Base-by-base conservation (phyloP, 1,140 invertebrate species). In the Sweltsa coloradensis region DNA sequence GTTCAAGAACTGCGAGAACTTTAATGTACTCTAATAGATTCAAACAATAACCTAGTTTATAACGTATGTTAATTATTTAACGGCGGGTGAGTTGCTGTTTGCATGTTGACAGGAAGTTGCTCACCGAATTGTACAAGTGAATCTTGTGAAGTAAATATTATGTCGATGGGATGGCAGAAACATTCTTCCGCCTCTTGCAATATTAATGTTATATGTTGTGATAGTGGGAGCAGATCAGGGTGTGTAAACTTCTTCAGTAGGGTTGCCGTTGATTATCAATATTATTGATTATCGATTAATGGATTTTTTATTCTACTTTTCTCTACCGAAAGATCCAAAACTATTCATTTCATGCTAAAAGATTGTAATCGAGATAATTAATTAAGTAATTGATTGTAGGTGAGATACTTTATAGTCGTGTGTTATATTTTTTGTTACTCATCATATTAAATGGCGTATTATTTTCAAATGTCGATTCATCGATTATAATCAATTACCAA, bases 1-100 rank as follows among this genome's bases (percentile, higher is more conserved):
- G 65, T 88, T 89, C 65, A 89, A 89, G 65, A 86, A 89, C 65
- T 90, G 86, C 70, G 87, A 89, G 70, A 89, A 90, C 57, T 70
- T 90, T 29, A 79, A 89, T 58, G 83, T 88, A 53, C 72, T 89
- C 55, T 85, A 79, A 77, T 62, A 51, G 22, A 31, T 26, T 37
- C 13, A 31, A 44, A 24, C 24, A 44, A 24, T 53, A 14, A 40
- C 36, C n/a, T n/a, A n/a, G n/a, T n/a, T 37, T 5, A 19, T 21
- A 9, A 14, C 2, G n/a, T 9, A 37, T 13, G 36, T 21, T 7
- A 14, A n/a, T 2, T 13, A 19, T 9, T 22, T 22, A 9, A 40
- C 1, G 1, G 1, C 11, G 7, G 1, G 11, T 39, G 5, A 39
- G 14, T 39, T 23, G 24, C 9, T 37, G 16, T 40, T 23, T 19